A percentile compares a stretch with the other conserved stretches of the same genome.
Evolutionary conservation across 2,888 invertebrate genomes (phyloP).

Genomic region (Ctena decussata): DNA sequence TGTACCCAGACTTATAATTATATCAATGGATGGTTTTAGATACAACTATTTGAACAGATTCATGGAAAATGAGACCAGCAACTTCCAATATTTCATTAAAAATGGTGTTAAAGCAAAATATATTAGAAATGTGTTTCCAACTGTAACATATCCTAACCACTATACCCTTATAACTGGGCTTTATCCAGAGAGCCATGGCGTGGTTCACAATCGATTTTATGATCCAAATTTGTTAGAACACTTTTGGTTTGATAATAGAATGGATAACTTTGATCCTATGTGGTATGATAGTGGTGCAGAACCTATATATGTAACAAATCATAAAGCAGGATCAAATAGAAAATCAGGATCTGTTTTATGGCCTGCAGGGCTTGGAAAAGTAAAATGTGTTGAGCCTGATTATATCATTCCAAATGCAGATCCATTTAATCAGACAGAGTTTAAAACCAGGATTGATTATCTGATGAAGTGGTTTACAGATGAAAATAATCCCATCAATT

Average conservation of each 20-base stretch:
- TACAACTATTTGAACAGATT: constrained; percentile 89
- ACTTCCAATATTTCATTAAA: constrained; percentile 88
- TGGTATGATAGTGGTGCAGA: constrained; percentile 87
- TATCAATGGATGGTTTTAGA: constrained; percentile 90
- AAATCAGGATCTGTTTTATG: constrained; percentile 91
- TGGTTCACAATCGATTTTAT: constrained; percentile 90
- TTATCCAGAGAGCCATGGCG: constrained; percentile 91
- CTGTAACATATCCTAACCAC: constrained; percentile 92
- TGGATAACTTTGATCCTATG: constrained; percentile 84
- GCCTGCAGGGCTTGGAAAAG: constrained; percentile 89
- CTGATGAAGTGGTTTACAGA: constrained; percentile 79
- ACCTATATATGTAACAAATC: constrained; percentile 85
- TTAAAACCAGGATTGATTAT: constrained; percentile 66
- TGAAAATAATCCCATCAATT: constrained; percentile 89
- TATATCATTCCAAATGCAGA: constrained; percentile 61
- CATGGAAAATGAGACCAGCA: constrained; percentile 87
- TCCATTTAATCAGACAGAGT: constrained; percentile 78
- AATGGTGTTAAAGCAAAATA: constrained; percentile 89
- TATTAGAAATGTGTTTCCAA: constrained; percentile 85
- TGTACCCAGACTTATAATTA: constrained; percentile 66
- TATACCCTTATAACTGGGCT: constrained; percentile 90
- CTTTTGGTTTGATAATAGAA: constrained; percentile 43
- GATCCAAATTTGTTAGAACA: constrained; percentile 87
- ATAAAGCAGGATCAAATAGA: constrained; percentile 89
- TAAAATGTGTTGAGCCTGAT: constrained; percentile 83